phyloP scores from a whole-genome alignment of 1,140 invertebrate species.

The Pantala flavescens region DNA sequence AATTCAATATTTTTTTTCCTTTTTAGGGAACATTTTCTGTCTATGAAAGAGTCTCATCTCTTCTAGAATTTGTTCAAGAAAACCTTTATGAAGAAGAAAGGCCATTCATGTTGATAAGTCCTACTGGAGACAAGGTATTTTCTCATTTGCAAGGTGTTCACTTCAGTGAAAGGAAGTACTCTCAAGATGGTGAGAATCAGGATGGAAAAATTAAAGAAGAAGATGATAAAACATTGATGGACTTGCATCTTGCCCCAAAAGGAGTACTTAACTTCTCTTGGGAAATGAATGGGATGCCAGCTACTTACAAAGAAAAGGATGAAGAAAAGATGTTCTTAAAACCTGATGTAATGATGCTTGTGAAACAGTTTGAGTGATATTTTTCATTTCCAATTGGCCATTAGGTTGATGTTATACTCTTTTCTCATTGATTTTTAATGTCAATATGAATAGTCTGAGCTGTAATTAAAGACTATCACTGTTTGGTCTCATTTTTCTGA shows the following conservation, averaged over 20 bases:
- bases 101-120: neutral
- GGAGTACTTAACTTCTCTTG: neutral
- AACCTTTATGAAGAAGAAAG: neutral
- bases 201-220: neutral
- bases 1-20: neutral
- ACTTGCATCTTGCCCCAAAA: neutral
- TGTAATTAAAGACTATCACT: no score
- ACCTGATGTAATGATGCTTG: neutral
- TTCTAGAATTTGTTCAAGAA: neutral
- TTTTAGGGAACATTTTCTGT: neutral
- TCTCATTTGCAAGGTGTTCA: neutral
- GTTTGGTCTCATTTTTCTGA: no score
- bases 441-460: no score
- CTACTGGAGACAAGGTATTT: neutral
- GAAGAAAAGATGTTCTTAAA: neutral
- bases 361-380: neutral
- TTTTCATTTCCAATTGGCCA: neutral
- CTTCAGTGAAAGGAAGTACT: neutral
- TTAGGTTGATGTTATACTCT: no score
- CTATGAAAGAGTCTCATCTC: neutral
- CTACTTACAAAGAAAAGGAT: neutral
- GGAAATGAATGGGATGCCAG: neutral
- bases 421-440: no score
- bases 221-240: neutral
- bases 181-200: neutral